Evolutionary conservation across 1,140 invertebrate genomes (phyloP).

Genomic region (Frieseomelitta varia): DNA sequence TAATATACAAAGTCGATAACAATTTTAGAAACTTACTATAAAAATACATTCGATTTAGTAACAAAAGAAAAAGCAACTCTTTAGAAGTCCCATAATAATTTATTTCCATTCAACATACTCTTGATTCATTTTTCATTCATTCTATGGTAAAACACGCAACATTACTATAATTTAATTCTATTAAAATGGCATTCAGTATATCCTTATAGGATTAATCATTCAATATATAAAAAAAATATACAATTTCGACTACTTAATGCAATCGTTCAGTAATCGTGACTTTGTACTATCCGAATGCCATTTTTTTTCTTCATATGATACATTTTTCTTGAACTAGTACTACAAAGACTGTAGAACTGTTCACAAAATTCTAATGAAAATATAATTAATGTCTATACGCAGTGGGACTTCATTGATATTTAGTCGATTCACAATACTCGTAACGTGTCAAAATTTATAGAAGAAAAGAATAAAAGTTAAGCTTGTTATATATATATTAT

Average conservation of each 20-base stretch:
- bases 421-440: slow-evolving; percentile 72
- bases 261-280: slow-evolving; percentile 78
- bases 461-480: slow-evolving; percentile 38
- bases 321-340: slow-evolving; percentile 73
- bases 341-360: slow-evolving; percentile 70
- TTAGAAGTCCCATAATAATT: slow-evolving; percentile 78
- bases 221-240: slow-evolving; percentile 83
- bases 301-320: slow-evolving; percentile 77
- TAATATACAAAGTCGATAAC: slow-evolving; percentile 36
- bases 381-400: slow-evolving; percentile 72
- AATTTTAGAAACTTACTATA: slow-evolving; percentile 37
- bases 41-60: slow-evolving; percentile 41
- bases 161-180: slow-evolving; percentile 76
- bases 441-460: slow-evolving; percentile 41
- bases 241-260: slow-evolving; percentile 81
- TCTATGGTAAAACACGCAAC: slow-evolving; percentile 77
- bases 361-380: slow-evolving; percentile 77
- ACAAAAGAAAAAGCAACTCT: slow-evolving; percentile 53
- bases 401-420: slow-evolving; percentile 74
- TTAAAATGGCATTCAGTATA: slow-evolving; percentile 82
- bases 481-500: no score
- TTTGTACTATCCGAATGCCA: slow-evolving; percentile 83
- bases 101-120: slow-evolving; percentile 52
- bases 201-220: slow-evolving; percentile 79
- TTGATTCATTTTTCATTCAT: slow-evolving; percentile 60